Percentiles rank a stretch among this genome's conserved stretches.
Evolutionary conservation across 2,113 vertebrate genomes (phyloP).

Genomic region (Prolemur simus): DNA sequence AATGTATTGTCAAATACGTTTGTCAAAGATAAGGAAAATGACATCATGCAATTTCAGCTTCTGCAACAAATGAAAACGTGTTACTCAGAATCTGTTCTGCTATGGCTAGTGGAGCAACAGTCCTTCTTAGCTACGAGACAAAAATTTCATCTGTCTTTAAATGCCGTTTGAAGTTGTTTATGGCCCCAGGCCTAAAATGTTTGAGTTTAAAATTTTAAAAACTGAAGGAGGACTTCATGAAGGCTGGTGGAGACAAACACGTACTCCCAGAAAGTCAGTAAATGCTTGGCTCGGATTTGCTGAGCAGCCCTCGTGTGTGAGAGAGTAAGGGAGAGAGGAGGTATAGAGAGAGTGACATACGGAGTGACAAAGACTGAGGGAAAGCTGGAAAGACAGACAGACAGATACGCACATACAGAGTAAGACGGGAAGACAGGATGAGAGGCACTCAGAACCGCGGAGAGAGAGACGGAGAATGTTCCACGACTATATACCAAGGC

Average conservation of each 20-base stretch:
- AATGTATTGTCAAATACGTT: neutral
- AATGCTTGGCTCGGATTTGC: neutral
- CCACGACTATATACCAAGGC: neutral
- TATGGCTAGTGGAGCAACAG: neutral
- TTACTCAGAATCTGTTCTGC: neutral
- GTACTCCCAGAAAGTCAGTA: neutral
- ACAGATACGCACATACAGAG: rapidly evolving
- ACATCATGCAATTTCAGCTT: neutral
- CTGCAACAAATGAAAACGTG: neutral
- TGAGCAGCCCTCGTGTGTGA: neutral
- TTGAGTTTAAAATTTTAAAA: neutral
- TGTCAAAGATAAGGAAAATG: neutral
- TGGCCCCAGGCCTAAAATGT: neutral
- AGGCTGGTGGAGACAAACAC: neutral
- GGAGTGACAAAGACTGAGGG: neutral
- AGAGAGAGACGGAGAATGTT: neutral
- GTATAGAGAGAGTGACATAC: neutral
- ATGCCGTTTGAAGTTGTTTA: neutral
- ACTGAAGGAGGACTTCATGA: neutral
- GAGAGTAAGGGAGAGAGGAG: neutral
- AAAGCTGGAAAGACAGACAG: neutral
- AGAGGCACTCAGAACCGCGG: neutral
- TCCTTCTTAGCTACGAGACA: neutral
- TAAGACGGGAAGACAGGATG: neutral
- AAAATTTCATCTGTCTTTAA: neutral